phyloP scores from a whole-genome alignment of 2,888 invertebrate species.

The Tryphoninae sp. region DNA sequence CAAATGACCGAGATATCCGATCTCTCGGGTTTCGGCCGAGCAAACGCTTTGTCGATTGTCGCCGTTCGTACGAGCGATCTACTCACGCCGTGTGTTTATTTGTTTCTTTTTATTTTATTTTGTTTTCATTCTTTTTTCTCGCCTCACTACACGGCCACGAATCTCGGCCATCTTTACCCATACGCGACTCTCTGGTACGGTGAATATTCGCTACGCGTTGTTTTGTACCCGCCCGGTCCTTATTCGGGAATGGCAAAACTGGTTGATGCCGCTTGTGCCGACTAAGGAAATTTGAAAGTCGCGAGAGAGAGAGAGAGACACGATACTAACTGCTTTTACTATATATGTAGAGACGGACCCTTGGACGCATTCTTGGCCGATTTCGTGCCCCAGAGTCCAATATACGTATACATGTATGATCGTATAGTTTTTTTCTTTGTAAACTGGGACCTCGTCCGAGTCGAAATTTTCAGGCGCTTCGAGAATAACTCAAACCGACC shows the following conservation, averaged over 20 bases:
- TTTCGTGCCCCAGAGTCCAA: conserved; percentile 23
- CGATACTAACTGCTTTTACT: neutral
- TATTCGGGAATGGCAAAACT: conserved; percentile 64
- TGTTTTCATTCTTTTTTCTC: neutral
- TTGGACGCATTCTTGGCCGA: conserved; percentile 53
- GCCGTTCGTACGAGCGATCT: neutral
- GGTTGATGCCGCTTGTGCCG: conserved; percentile 61
- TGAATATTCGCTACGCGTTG: conserved; percentile 10
- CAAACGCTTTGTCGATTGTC: conserved; percentile 4
- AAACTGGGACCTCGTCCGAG: neutral
- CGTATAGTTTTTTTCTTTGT: neutral
- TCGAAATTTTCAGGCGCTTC: too few species aligned
- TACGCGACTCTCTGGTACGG: conserved; percentile 11
- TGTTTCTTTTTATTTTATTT: neutral
- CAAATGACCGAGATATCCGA: conserved; percentile 29
- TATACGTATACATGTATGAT: neutral
- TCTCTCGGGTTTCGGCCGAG: conserved; percentile 26
- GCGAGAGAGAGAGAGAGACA: conserved; percentile 1
- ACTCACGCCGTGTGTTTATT: neutral
- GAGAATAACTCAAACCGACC: too few species aligned
- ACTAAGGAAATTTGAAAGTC: conserved; percentile 69
- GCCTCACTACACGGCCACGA: conserved; percentile 9
- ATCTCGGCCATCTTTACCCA: conserved; percentile 44
- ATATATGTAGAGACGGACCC: conserved; percentile 49
- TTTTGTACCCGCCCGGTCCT: conserved; percentile 50